phyloP scores from a whole-genome alignment of 2,797 vertebrate species.

The Danio tinwini region DNA sequence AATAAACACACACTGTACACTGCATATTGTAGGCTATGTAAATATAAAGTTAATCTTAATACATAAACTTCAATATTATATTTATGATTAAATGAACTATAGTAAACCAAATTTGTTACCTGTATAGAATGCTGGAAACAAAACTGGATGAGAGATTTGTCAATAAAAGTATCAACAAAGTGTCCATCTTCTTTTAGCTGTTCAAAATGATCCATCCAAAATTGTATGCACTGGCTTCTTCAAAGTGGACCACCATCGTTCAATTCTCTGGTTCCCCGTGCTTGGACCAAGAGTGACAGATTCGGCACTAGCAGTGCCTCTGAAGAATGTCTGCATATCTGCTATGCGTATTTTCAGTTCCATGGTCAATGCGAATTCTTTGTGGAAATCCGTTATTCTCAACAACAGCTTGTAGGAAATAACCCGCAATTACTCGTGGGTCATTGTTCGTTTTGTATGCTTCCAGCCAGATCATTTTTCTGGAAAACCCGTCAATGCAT shows the following conservation, averaged over 20 bases:
- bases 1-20: background rate
- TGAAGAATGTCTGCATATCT: conserved; percentile 33
- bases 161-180: conserved; percentile 43
- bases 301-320: conserved; percentile 19
- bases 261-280: too few relatives aligned
- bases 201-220: conserved; percentile 59
- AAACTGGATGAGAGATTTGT: conserved; percentile 53
- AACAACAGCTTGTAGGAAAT: conserved; percentile 40
- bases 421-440: conserved; percentile 36
- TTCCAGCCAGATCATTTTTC: too few relatives aligned
- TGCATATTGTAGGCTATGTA: too few relatives aligned
- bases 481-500: too few relatives aligned
- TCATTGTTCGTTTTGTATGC: too few relatives aligned
- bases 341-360: conserved; percentile 44
- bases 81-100: too few relatives aligned
- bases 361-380: conserved; percentile 8
- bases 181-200: conserved; percentile 45
- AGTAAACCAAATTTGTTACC: too few relatives aligned
- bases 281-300: too few relatives aligned
- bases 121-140: conserved; percentile 50
- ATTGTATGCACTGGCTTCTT: too few relatives aligned
- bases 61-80: background rate
- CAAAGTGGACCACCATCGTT: too few relatives aligned
- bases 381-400: background rate
- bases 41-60: background rate